Base-by-base conservation (phyloP, 2,113 vertebrate genomes). In the Megatriorchis doriae region DNA sequence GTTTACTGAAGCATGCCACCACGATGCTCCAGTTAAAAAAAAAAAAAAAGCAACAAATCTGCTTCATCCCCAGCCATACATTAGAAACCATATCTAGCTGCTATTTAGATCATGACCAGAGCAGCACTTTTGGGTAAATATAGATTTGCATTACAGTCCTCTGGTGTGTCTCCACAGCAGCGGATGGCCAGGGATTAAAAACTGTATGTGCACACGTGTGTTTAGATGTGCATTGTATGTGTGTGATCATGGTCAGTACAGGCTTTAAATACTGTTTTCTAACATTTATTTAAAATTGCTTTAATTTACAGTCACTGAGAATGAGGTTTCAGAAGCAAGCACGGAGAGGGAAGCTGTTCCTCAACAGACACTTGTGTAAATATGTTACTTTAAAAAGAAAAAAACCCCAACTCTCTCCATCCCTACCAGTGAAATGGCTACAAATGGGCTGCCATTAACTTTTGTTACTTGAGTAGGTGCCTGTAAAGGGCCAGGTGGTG, bases 401-500 rank as follows among this genome's bases (percentile, higher is more conserved):
- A 82, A 85, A 43, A 43, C 0, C 3, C 20, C 42, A 72, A 25
- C 21, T 81, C 72, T 96, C 97, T 94, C 92, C 89, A 12, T 97
- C 97, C 91, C 95, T 96, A 97, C 96, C 95, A 97, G 97, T 96
- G 96, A 98, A 98, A 98, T 94, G 97, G 96, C 97, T 97, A 94
- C 66, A 97, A 97, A 93, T 97, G 93, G 98, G 97, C 97, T 98
- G 97, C 98, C 98, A 97, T 98, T 98, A 99, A 99, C 98, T 99
- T 99, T 98, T 92, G 96, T 98, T 98, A 97, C 97, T 99, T 97
- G 98, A 99, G 99, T 99, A 99, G 99, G 98, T 98, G 99, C 98
- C 98, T 98, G 98, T 73, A 98, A 98, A 97, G 98, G 98, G 98
- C 99, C 99, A 99, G 99, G 99, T 99, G 99, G 99, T 99, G 98